phyloP scores from a whole-genome alignment of 2,888 invertebrate genomes.

The Pyralis farinalis region DNA sequence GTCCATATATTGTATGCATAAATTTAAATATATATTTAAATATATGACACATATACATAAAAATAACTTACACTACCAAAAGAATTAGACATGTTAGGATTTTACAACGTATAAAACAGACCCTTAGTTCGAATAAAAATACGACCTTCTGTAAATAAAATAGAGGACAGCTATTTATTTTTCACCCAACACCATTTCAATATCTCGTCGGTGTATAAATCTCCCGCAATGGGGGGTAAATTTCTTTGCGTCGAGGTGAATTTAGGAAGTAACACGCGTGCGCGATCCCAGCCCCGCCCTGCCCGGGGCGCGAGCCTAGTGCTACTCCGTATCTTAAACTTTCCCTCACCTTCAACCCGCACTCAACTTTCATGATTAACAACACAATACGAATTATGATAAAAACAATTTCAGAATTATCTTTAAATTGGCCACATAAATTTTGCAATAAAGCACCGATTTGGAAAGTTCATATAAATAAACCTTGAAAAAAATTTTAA shows the following conservation, averaged over 20 bases:
- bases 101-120: too few species aligned
- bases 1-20: too few species aligned
- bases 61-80: too few species aligned
- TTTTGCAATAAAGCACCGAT: too few species aligned
- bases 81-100: too few species aligned
- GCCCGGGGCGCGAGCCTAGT: slow-evolving; percentile 46
- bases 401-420: too few species aligned
- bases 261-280: slow-evolving; percentile 42
- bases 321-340: slow-evolving; percentile 48
- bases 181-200: slow-evolving; percentile 6
- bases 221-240: slow-evolving; percentile 9
- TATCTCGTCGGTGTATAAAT: slow-evolving; percentile 8
- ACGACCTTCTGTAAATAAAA: slow-evolving; percentile 33
- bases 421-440: too few species aligned
- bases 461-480: too few species aligned
- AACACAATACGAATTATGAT: neutral
- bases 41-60: too few species aligned
- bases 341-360: slow-evolving; percentile 24
- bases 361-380: slow-evolving; percentile 10
- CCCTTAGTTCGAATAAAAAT: slow-evolving; percentile 21
- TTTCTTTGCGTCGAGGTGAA: slow-evolving; percentile 3
- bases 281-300: slow-evolving; percentile 63
- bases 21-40: too few species aligned
- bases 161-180: slow-evolving; percentile 6
- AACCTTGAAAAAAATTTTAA: too few species aligned